These are phyloP conservation scores for Nephrotoma guestfalica DNA, from an alignment of 2,888 invertebrate species.

Conservation along the genomic window DNA sequence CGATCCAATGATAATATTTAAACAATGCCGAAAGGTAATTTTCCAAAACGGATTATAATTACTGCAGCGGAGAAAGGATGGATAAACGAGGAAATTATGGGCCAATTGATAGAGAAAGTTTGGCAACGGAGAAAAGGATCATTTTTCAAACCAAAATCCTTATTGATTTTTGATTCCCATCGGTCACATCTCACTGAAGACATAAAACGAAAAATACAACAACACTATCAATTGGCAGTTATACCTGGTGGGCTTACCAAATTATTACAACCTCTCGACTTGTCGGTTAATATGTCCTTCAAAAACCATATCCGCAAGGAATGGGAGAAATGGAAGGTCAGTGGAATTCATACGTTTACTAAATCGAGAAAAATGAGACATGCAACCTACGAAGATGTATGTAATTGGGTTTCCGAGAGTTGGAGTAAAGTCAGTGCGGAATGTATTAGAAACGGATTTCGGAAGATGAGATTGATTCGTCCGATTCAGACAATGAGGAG, in stretches of 20 bases:
- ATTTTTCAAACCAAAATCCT: background rate
- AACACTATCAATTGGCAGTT: background rate
- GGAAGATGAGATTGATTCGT: too few relatives aligned
- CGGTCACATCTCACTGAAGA: background rate
- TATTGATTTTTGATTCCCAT: background rate
- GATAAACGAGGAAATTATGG: too few relatives aligned
- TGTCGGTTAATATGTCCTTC: background rate
- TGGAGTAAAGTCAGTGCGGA: background rate
- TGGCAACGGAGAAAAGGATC: too few relatives aligned
- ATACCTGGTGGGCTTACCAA: background rate
- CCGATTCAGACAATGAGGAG: background rate
- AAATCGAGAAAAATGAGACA: background rate
- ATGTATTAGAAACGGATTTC: too few relatives aligned
- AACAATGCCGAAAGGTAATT: background rate
- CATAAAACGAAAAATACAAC: background rate
- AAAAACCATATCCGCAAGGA: background rate
- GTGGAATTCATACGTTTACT: background rate
- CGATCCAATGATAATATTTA: background rate
- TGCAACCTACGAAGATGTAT: background rate
- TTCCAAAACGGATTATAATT: background rate
- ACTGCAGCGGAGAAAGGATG: too few relatives aligned
- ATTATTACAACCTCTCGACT: background rate
- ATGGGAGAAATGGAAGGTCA: background rate
- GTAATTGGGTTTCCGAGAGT: background rate
- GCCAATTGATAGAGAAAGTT: too few relatives aligned